Evolutionary conservation across 2,888 invertebrate genomes (phyloP).

Genomic region (Mycogona germanica): DNA sequence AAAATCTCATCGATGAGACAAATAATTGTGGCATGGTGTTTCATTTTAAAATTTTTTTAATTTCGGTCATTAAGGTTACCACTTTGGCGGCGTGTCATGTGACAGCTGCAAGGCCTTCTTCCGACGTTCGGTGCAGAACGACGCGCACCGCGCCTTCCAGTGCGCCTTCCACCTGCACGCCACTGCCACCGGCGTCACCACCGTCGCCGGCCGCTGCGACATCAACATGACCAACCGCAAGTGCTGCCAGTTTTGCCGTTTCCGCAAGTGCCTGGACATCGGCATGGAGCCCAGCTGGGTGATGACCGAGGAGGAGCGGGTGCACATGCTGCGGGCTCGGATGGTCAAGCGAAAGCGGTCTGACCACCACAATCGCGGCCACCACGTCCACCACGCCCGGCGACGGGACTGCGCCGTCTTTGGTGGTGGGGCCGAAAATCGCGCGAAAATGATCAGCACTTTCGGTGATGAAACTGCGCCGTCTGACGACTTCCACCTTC

Average conservation of each 20-base stretch:
- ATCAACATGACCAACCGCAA: constrained; percentile 26
- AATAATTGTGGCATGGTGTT: no score
- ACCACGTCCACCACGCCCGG: not conserved
- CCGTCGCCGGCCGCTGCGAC: constrained; percentile 25
- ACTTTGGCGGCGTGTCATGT: constrained; percentile 27
- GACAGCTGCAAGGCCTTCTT: constrained; percentile 27
- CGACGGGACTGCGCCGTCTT: not conserved
- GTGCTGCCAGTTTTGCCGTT: constrained; percentile 27
- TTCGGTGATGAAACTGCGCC: not conserved
- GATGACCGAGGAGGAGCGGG: constrained; percentile 24
- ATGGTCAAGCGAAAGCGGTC: constrained; percentile 4
- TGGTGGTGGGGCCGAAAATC: not conserved
- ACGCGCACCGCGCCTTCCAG: constrained; percentile 25
- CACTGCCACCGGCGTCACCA: no score
- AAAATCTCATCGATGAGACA: no score
- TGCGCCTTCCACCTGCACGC: constrained; percentile 25
- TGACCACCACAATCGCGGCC: not conserved
- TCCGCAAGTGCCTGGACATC: constrained; percentile 25
- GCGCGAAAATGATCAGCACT: not conserved
- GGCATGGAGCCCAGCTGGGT: constrained; percentile 28
- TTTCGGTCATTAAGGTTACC: no score
- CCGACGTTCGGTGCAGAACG: constrained; percentile 26
- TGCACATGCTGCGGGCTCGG: constrained; percentile 11
- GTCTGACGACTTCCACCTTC: not conserved
- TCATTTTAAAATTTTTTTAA: no score